Base-by-base conservation (phyloP, 2,113 vertebrate genomes). In the Microcebus ravelobensis region DNA sequence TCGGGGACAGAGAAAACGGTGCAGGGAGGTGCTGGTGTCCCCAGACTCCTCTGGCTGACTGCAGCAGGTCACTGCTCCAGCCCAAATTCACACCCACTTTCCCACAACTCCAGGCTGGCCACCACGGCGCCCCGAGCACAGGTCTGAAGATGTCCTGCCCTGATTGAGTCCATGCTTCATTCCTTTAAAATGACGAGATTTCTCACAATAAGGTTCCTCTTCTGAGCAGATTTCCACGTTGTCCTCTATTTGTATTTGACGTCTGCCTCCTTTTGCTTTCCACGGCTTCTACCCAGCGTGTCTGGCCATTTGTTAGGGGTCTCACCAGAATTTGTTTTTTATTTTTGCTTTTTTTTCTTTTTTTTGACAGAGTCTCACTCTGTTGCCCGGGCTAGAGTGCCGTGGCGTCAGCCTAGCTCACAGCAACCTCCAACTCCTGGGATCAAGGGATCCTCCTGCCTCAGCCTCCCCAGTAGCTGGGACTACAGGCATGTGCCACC, bases 61-160 rank as follows among this genome's bases (percentile, higher is more conserved):
- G 45, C 50, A 11, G n/a, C 25, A 14, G n/a, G 14, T 27, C 27
- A 6, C 23, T 5, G n/a, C 14, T 6, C 10, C 9, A 61, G n/a
- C 18, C 52, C 23, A 20, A 14, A 34, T 25, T 67, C 45, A 23
- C 25, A 9, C 3, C 29, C 6, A 1, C 8, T 27, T 81, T 34
- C 5, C 82, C 23, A 5, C 17, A 52, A 23, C 68, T 3, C 31
- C 13, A 10, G 23, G 29, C 52, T 31, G 11, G 18, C 71, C 31
- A 3, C 36, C 29, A 3, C 9, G 0, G 13, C 1, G 36, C 8
- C 55, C 55, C 2, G 6, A 3, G 29, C 0, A 1, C 45, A 6
- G 39, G 20, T 25, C 77, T 34, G 70, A 31, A 55, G 23, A 2
- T 2, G 31, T 4, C 5, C 36, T 34, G 55, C 29, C 52, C 70